These are phyloP conservation scores for Dioctria linearis DNA, from an alignment of 2,888 invertebrate species.

Conservation along the genomic window DNA sequence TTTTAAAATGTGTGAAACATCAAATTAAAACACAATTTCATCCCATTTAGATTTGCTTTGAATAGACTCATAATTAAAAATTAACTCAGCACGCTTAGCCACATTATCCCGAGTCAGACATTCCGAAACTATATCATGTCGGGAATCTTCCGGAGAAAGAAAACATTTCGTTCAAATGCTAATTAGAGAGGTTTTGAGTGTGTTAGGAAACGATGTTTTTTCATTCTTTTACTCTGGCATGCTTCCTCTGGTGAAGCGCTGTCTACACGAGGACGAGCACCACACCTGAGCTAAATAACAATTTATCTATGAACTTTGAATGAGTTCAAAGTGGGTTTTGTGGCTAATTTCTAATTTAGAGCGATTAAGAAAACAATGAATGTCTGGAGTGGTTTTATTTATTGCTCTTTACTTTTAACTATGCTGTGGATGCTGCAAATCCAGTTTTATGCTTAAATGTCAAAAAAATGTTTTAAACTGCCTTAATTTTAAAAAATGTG, in stretches of 20 bases:
- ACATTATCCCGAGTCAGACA: conserved; percentile 6
- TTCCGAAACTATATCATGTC: conserved; percentile 4
- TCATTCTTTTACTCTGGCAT: no score
- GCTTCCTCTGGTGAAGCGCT: no score
- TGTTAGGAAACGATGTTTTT: no score
- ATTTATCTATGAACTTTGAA: conserved; percentile 1
- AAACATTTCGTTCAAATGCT: conserved; percentile 32
- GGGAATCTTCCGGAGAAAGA: not conserved
- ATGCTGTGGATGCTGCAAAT: no score
- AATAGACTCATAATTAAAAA: conserved; percentile 48
- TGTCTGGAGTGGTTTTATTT: no score
- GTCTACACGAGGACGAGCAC: not conserved
- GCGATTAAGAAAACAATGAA: conserved; percentile 22
- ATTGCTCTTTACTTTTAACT: no score
- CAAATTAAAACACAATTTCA: conserved; percentile 40
- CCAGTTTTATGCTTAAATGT: no score
- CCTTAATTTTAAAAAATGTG: no score
- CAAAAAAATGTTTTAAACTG: no score
- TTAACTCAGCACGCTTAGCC: conserved; percentile 32
- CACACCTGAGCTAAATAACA: not conserved
- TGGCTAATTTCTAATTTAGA: not conserved
- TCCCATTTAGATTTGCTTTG: conserved; percentile 42
- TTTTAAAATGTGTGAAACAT: conserved; percentile 42
- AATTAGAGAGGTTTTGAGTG: conserved; percentile 20
- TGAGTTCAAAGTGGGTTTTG: conserved; percentile 8